Evolutionary conservation across 2,888 invertebrate species (phyloP).

Genomic region (Drosophila greeni): DNA sequence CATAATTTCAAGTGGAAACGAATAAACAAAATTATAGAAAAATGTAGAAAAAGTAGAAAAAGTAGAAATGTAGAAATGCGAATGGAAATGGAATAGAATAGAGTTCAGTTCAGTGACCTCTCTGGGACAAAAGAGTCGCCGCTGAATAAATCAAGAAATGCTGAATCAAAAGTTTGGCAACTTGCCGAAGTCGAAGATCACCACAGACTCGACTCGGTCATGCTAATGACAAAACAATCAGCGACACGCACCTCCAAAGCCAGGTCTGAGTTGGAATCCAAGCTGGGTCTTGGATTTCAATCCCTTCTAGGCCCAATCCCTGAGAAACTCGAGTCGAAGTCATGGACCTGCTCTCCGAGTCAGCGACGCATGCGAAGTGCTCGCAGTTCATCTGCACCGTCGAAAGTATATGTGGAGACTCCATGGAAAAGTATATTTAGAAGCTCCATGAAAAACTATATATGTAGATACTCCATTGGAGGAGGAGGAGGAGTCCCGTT

Average conservation of each 20-base stretch:
- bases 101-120: conserved; percentile 55
- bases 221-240: conserved; percentile 67
- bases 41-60: neutral
- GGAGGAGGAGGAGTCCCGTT: too few species aligned
- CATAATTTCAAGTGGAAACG: conserved; percentile 63
- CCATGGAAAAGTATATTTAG: too few species aligned
- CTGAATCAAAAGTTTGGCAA: conserved; percentile 3
- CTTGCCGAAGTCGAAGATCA: conserved; percentile 30
- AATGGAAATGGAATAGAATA: conserved; percentile 17
- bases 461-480: too few species aligned
- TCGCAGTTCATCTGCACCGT: conserved; percentile 37
- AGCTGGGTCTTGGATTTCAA: neutral
- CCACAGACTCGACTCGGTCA: conserved; percentile 35
- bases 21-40: conserved; percentile 22
- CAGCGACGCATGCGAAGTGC: conserved; percentile 62
- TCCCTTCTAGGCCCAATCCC: conserved; percentile 3
- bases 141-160: conserved; percentile 26
- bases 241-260: conserved; percentile 37
- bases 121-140: conserved; percentile 37
- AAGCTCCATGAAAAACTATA: too few species aligned
- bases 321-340: conserved; percentile 23
- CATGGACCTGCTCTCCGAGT: conserved; percentile 39
- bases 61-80: conserved; percentile 29
- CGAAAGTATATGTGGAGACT: conserved; percentile 62
- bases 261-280: neutral